Evolutionary conservation across 2,113 vertebrate genomes (phyloP).

Genomic region (Axis porcinus): DNA sequence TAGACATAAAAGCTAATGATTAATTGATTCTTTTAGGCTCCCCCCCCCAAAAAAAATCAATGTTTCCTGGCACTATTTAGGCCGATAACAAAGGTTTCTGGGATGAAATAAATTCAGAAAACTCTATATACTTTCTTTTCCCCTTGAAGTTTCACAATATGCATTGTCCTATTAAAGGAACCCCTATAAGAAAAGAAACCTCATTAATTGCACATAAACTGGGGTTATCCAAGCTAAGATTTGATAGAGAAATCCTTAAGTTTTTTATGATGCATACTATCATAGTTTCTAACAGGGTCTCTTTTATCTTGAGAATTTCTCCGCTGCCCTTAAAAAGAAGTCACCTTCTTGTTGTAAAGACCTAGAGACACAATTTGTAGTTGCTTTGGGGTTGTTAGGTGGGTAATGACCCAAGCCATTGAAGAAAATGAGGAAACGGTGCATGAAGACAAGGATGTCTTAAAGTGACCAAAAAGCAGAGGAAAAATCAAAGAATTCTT

Average conservation of each 20-base stretch:
- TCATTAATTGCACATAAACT: neutral
- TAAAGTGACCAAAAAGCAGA: neutral
- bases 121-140: neutral
- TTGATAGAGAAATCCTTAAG: neutral
- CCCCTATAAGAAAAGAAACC: neutral
- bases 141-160: neutral
- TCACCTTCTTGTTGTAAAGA: neutral
- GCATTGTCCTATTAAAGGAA: neutral
- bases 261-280: neutral
- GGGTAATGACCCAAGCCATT: neutral
- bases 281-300: neutral
- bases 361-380: neutral
- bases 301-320: neutral
- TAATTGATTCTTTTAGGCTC: neutral
- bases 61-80: neutral
- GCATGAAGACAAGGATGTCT: neutral
- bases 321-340: neutral
- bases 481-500: neutral
- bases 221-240: neutral
- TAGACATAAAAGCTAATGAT: neutral
- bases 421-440: neutral
- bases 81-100: neutral
- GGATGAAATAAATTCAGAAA: slow-evolving; percentile 12
- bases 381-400: neutral
- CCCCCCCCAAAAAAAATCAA: neutral